Evolutionary conservation across 2,797 vertebrate species (phyloP), one percentile per base, ranked within the genome.

Genomic region (Hemibagrus guttatus): DNA sequence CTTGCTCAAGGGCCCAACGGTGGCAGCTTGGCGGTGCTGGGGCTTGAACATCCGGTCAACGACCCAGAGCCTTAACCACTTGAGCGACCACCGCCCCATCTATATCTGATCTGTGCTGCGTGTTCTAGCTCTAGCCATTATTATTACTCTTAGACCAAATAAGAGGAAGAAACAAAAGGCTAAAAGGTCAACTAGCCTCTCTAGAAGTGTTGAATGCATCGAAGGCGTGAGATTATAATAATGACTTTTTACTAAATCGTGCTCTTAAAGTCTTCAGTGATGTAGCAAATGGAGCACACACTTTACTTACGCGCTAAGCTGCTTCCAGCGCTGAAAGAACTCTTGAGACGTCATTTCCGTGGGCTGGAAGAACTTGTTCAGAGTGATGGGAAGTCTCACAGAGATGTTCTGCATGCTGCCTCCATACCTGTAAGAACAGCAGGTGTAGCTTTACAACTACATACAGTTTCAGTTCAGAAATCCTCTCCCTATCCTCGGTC

Each of bases 361-460:
- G 0, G 96, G 96, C 93, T 98, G 97, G 93, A 98, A 98, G 93
- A 98, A 98, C 93, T 98, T 98, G 94, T 98, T 98, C 93, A 98
- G 95, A 85, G 97, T 98, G 90, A 98, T 96, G 0, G 97, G 97
- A 88, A 98, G 95, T 89, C 97, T 97, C 78, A 98, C 95, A 6
- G 96, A 96, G 89, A 98, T 92, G 89, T 97, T 96, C 93, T 98
- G 97, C 80, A 97, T 92, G n/a, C 96, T 94, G 13, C 97, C 97
- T 46, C 97, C 97, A 23, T 98, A 98, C 90, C 97, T 98, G 90
- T 16, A 56, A 61, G 16, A 46, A 84, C 19, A 84, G 39, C 16
- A 23, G 19, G 3, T 54, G 58, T 26, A 75, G 68, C 4, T 63
- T 74, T 75, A 82, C 23, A 52, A 59, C 21, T 71, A 52, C 26